These are phyloP conservation scores for Megalops cyprinoides DNA, from an alignment of 2,797 vertebrate species.

Conservation along the genomic window DNA sequence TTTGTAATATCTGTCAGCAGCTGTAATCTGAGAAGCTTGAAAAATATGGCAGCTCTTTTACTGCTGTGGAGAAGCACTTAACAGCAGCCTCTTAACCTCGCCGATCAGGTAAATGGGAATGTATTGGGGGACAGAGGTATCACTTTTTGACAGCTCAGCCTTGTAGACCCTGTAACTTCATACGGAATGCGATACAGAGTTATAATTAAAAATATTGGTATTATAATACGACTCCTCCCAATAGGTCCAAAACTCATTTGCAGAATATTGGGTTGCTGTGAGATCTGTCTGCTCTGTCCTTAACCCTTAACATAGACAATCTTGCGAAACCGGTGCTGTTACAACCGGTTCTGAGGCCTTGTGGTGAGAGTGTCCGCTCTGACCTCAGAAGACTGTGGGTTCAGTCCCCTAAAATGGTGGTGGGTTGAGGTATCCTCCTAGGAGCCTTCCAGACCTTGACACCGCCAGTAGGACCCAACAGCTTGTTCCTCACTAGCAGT, in stretches of 20 bases:
- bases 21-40: neutral
- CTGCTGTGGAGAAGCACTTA: neutral
- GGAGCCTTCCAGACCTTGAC: neutral
- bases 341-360: neutral
- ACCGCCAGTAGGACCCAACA: neutral
- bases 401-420: neutral
- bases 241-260: neutral
- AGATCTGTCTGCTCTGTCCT: conserved; percentile 3
- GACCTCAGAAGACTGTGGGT: neutral
- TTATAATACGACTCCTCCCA: conserved; percentile 31
- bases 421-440: neutral
- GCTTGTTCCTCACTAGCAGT: neutral
- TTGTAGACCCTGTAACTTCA: neutral
- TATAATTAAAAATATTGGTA: conserved; percentile 17
- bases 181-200: conserved; percentile 1
- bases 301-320: neutral
- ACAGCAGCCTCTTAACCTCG: neutral
- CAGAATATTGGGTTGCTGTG: conserved; percentile 9
- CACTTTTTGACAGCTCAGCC: conserved; percentile 9
- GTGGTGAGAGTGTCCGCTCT: neutral
- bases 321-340: neutral
- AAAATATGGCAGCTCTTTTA: neutral
- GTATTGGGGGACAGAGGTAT: neutral
- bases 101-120: neutral
- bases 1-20: neutral